Conservation (phyloP, 2,888 invertebrate genomes). For the Bimastos eiseni region DNA sequence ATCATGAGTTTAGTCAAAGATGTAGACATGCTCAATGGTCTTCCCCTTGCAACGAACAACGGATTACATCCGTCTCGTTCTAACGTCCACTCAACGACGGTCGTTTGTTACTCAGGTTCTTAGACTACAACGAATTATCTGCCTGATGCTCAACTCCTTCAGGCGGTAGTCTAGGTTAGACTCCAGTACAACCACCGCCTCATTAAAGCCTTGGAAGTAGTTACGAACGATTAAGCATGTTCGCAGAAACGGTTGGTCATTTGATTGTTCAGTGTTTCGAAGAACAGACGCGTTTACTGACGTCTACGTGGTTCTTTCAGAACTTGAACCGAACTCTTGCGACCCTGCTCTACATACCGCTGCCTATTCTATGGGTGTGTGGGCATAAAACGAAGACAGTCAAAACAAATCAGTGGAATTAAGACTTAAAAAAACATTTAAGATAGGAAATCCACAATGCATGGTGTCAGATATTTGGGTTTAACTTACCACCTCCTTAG, state of each 20-base stretch:
- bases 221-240: neutral
- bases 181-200: neutral
- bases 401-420: neutral
- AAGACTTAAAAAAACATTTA: too few species aligned
- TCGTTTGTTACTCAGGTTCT: neutral
- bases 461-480: neutral
- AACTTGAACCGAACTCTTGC: neutral
- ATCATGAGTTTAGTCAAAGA: neutral
- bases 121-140: conserved; percentile 13
- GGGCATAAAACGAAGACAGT: neutral
- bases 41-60: neutral
- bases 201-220: neutral
- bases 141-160: neutral
- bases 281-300: neutral
- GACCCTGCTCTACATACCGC: neutral
- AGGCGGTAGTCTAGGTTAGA: neutral
- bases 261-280: neutral
- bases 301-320: neutral
- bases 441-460: neutral
- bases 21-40: neutral
- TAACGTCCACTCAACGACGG: neutral
- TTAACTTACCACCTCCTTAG: neutral
- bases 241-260: neutral
- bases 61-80: neutral
- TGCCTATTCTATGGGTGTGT: neutral